Evolutionary conservation across 2,797 vertebrate genomes (phyloP), one percentile per base, ranked within the genome.

Genomic region (Enteromius anoplus): DNA sequence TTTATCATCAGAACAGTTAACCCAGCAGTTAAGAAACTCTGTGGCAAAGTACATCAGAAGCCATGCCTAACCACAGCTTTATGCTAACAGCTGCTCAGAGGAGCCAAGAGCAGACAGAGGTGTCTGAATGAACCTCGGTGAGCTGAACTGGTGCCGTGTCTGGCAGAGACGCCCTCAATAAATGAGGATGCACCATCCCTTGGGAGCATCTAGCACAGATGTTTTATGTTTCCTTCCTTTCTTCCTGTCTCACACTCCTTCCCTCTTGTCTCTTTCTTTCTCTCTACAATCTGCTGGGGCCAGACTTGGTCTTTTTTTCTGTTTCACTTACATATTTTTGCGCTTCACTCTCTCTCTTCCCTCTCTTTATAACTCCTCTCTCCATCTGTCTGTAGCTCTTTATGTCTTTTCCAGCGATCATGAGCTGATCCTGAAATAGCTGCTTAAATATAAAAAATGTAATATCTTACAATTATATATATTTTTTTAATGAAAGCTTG

Each of bases 181-280:
- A 87, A 81, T 40, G 73, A 81, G 34, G 53, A 82, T 68, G 62
- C 15, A 29, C 47, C n/a, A 23, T 60, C 80, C 81, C 69, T 23
- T 45, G 83, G 71, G 78, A 75, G 65, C 77, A 49, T 53, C 65
- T 5, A 65, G 83, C 80, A 72, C 86, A 87, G 86, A 87, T 87
- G 86, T 87, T 87, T 76, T 80, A 69, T 55, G 78, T 81, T 84
- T 78, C 75, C 70, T 69, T 81, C 34, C 69, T 65, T 76, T 75
- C 80, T 53, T 78, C 77, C 66, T 34, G 64, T 49, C 78, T 86
- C 26, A 70, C 77, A 80, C 73, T 64, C 55, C 66, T 60, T 78
- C 53, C 58, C 78, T 47, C 77, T 19, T 26, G 55, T 78, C 55
- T 60, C 55, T 72, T 70, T 55, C 58, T 72, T 26, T 86, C 51